Conservation (phyloP, 2,888 invertebrate genomes). For the Rhagium mordax region DNA sequence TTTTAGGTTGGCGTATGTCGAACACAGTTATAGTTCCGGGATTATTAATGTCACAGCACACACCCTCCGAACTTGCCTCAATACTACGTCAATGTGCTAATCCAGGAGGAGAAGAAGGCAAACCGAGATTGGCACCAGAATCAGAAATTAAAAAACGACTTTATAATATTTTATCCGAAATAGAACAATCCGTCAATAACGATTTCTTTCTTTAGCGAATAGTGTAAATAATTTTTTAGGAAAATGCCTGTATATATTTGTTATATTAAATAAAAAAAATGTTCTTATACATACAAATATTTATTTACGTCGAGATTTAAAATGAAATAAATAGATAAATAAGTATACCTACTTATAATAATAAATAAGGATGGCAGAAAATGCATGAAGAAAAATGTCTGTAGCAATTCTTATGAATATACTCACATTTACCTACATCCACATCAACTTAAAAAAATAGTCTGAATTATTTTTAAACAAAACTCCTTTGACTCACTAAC, state of each 20-base stretch:
- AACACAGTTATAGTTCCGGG: constrained; percentile 76
- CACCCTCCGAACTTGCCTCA: constrained; percentile 74
- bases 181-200: constrained; percentile 66
- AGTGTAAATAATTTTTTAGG: not conserved
- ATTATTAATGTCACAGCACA: constrained; percentile 74
- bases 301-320: not conserved
- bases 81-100: constrained; percentile 76
- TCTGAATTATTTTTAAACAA: too few relatives aligned
- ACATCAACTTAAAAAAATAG: too few relatives aligned
- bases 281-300: not conserved
- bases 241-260: constrained; percentile 23
- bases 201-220: constrained; percentile 60
- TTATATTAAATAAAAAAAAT: constrained; percentile 3
- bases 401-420: too few relatives aligned
- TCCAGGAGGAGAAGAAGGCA: constrained; percentile 70
- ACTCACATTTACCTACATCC: too few relatives aligned
- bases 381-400: too few relatives aligned
- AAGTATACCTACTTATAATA: too few relatives aligned
- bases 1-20: constrained; percentile 77
- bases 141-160: constrained; percentile 71
- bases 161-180: constrained; percentile 72
- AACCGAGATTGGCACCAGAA: constrained; percentile 70
- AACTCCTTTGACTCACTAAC: too few relatives aligned
- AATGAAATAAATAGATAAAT: not conserved
- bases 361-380: too few relatives aligned